phyloP scores from a whole-genome alignment of 2,113 vertebrate genomes.

The Nesospiza acunhae region DNA sequence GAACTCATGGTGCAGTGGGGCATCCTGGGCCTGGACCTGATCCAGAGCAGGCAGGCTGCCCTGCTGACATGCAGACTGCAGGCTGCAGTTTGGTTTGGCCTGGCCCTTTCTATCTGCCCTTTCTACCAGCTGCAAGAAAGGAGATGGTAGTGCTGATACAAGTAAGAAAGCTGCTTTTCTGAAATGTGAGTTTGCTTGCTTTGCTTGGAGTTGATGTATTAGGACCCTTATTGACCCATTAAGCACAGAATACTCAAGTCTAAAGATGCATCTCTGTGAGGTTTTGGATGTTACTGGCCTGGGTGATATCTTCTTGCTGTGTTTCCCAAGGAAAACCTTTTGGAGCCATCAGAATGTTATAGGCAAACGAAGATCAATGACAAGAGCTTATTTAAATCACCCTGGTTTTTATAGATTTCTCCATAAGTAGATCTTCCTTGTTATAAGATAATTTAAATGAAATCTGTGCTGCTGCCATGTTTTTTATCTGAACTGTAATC shows the following conservation, averaged over 20 bases:
- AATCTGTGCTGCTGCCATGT: neutral
- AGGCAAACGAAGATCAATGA: neutral
- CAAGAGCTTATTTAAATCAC: neutral
- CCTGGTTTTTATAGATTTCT: neutral
- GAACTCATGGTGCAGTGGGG: neutral
- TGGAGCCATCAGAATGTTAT: neutral
- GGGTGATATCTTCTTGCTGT: neutral
- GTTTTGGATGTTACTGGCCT: neutral
- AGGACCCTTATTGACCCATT: neutral
- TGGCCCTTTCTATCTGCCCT: neutral
- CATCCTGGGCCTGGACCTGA: neutral
- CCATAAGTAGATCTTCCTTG: neutral
- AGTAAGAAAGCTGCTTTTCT: neutral
- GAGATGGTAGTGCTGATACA: neutral
- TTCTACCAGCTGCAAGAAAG: neutral
- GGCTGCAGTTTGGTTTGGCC: neutral
- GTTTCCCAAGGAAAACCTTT: neutral
- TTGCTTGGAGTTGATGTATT: neutral
- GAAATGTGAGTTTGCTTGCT: neutral
- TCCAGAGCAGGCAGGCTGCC: neutral
- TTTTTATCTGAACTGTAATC: neutral
- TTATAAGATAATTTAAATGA: neutral
- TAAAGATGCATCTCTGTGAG: neutral
- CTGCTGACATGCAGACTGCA: accelerated
- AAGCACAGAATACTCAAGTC: neutral